Evolutionary conservation across 2,797 vertebrate genomes (phyloP).

Genomic region (Pangasius macronema): DNA sequence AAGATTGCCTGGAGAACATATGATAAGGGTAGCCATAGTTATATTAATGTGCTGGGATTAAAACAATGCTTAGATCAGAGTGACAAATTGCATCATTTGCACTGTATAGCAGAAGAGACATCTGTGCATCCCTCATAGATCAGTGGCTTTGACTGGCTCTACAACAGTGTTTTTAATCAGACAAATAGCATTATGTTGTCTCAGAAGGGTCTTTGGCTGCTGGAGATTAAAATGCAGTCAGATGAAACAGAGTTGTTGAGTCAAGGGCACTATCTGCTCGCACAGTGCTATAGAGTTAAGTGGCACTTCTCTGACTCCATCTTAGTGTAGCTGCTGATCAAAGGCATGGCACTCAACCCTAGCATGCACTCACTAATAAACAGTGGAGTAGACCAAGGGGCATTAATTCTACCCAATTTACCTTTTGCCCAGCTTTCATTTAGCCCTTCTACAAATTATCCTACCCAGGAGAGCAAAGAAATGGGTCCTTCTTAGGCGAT

Average conservation of each 20-base stretch:
- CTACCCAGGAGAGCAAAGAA: not conserved
- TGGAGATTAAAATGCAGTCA: constrained; percentile 76
- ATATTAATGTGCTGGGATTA: constrained; percentile 9
- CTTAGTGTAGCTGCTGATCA: constrained; percentile 75
- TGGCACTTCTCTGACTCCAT: constrained; percentile 69
- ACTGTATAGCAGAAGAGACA: constrained; percentile 3
- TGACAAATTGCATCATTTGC: not conserved
- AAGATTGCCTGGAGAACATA: constrained; percentile 3
- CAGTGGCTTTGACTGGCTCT: constrained; percentile 55
- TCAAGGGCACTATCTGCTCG: constrained; percentile 63
- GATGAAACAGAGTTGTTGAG: constrained; percentile 55
- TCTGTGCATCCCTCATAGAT: constrained; percentile 42
- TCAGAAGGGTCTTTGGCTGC: constrained; percentile 69
- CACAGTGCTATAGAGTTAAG: constrained; percentile 68
- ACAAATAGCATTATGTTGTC: constrained; percentile 60
- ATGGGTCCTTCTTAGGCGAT: not conserved
- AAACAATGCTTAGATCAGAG: not conserved
- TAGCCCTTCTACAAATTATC: constrained; percentile 63
- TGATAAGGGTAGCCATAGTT: not conserved
- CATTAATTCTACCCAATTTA: constrained; percentile 84
- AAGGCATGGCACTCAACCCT: constrained; percentile 73
- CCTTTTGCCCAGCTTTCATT: constrained; percentile 81
- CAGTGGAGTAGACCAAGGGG: constrained; percentile 76
- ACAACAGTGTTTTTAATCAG: constrained; percentile 55
- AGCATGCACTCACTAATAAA: constrained; percentile 56